These are phyloP conservation scores for Styela plicata DNA, from an alignment of 23 tunicate genomes.

Conservation along the genomic window DNA sequence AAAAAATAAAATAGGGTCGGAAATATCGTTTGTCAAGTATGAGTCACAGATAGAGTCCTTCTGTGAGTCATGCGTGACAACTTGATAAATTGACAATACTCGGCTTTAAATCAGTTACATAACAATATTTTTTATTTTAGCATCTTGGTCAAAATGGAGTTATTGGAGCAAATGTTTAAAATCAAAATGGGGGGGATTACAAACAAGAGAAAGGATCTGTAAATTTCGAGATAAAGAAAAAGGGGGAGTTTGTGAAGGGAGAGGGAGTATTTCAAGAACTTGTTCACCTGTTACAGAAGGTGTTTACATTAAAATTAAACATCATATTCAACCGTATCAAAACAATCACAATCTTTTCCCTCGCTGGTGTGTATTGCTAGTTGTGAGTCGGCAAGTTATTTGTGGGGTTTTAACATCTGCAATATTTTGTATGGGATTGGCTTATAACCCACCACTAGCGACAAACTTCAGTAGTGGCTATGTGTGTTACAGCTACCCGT, in stretches of 20 bases:
- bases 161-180: slow-evolving; percentile 37
- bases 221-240: neutral
- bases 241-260: slow-evolving; percentile 23
- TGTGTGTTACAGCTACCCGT: too few relatives aligned
- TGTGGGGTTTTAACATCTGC: too few relatives aligned
- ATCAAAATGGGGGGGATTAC: slow-evolving; percentile 43
- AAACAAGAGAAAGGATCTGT: slow-evolving; percentile 30
- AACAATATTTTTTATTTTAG: neutral
- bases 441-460: neutral
- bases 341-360: neutral
- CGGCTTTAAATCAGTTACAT: neutral
- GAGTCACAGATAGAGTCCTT: neutral
- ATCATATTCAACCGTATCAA: neutral
- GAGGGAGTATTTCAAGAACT: slow-evolving; percentile 30
- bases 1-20: too few relatives aligned
- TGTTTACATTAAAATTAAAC: neutral
- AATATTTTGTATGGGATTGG: too few relatives aligned
- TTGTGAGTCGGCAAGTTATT: too few relatives aligned
- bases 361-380: neutral
- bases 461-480: neutral
- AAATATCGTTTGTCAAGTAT: too few relatives aligned
- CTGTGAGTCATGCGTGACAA: too few relatives aligned
- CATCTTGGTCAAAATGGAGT: slow-evolving; percentile 33
- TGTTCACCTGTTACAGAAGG: slow-evolving; percentile 29
- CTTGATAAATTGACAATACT: too few relatives aligned